phyloP scores from a whole-genome alignment of 2,113 vertebrate species.

The Coreoperca whiteheadi region DNA sequence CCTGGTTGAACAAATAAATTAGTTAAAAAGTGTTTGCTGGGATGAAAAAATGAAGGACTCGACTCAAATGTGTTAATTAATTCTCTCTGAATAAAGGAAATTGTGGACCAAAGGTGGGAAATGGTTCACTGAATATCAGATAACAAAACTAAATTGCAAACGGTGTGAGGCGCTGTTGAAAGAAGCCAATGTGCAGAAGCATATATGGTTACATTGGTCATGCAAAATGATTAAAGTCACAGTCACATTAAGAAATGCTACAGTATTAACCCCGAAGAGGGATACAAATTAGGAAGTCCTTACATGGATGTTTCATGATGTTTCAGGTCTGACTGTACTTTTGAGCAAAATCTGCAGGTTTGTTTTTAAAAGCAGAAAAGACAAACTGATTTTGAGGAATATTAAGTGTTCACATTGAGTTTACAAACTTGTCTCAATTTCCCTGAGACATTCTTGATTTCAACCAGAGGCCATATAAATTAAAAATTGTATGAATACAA shows the following conservation, averaged over 20 bases:
- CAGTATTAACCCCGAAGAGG: too few relatives aligned
- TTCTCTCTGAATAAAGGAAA: neutral
- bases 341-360: too few relatives aligned
- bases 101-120: neutral
- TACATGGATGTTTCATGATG: too few relatives aligned
- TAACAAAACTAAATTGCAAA: neutral
- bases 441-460: neutral
- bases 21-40: too few relatives aligned
- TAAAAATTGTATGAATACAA: too few relatives aligned
- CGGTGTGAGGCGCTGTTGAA: neutral
- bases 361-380: too few relatives aligned
- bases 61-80: neutral
- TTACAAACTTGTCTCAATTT: too few relatives aligned
- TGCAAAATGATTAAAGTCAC: neutral
- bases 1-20: neutral
- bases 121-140: neutral
- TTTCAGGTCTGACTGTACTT: too few relatives aligned
- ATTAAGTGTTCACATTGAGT: too few relatives aligned
- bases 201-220: neutral
- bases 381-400: too few relatives aligned
- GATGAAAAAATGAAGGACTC: slow-evolving; percentile 4
- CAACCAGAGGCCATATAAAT: neutral
- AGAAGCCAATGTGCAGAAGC: neutral
- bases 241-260: too few relatives aligned
- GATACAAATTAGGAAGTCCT: too few relatives aligned